Evolutionary conservation across 2,888 invertebrate species (phyloP), one percentile per base, ranked within the genome.

Genomic region (Thymelicus lineola): DNA sequence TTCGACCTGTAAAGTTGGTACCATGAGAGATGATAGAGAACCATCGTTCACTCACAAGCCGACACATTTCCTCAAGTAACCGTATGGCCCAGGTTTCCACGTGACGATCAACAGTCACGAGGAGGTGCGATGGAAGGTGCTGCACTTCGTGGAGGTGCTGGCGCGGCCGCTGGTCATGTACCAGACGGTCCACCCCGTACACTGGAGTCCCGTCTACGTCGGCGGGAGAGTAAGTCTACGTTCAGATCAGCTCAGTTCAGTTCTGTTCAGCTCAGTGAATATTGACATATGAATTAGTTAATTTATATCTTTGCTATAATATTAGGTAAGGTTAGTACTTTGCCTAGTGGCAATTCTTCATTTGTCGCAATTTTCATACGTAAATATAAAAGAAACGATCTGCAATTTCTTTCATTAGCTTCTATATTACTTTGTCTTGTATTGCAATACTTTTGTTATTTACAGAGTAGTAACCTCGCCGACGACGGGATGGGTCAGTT

Each of bases 101-200:
- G 97, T 98, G 38, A 97, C 98, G 80, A 97, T 99, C 77, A 97
- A 97, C 76, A 97, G 97, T 70, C 94, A 96, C 79, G 96, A 97
- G 0, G 98, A 99, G 89, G 97, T 99, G 7, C 96, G 97, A 73
- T 96, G 97, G 74, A 98, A 98, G 87, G 98, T 99, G 53, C 95
- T 99, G 82, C 98, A 99, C 86, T 98, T 99, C 84, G 96, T 99
- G 61, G 96, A 98, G 80, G 98, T 99, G 17, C 96, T 99, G 94
- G 98, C 99, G 14, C 95, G 99, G 58, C 99, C 99, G 0, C 96
- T 99, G 95, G 99, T 99, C 42, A 96, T 99, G 95, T 98, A 98
- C 85, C 97, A 98, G 86, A 97, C 97, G 57, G 96, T 97, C 78
- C 98, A 98, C 88, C 98, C 98, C 0, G 97, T 98, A 59, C 97